These are phyloP conservation scores for Oopsacas minuta DNA, from an alignment of 37 sponge, comb jelly and placozoan genomes.

Conservation along the genomic window DNA sequence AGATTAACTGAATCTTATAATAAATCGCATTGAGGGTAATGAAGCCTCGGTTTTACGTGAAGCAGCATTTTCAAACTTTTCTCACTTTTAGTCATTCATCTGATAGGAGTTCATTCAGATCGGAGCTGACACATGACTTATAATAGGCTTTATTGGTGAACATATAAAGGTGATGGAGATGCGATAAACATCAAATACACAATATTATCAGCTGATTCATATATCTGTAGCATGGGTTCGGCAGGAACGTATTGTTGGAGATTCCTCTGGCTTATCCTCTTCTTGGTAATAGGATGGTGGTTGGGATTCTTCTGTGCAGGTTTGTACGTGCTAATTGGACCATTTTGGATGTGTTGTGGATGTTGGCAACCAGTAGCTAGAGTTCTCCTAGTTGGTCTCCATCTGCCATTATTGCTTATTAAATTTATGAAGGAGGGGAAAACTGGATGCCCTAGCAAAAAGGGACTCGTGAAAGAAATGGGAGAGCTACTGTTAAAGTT, in stretches of 20 bases:
- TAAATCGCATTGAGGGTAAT: too few relatives aligned
- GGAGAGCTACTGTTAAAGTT: conserved; percentile 8
- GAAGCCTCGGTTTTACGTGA: background rate
- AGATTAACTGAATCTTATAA: too few relatives aligned
- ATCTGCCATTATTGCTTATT: background rate
- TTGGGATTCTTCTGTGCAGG: background rate
- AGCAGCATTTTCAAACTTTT: background rate
- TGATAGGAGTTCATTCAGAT: background rate
- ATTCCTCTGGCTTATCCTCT: background rate
- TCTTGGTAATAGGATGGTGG: conserved; percentile 1
- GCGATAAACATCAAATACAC: too few relatives aligned
- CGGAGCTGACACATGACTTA: background rate
- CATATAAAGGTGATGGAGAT: too few relatives aligned
- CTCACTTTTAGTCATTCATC: background rate
- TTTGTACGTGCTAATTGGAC: background rate
- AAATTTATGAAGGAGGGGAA: background rate
- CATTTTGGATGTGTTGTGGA: conserved; percentile 7
- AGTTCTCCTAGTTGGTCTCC: background rate
- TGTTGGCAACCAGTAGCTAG: background rate
- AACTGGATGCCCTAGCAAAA: background rate
- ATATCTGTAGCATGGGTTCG: background rate
- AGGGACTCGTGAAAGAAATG: conserved; percentile 3
- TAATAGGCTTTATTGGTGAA: too few relatives aligned
- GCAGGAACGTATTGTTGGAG: background rate
- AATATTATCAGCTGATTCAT: too few relatives aligned